Conservation (phyloP, 2,888 invertebrate genomes). For the Rapana venosa region DNA sequence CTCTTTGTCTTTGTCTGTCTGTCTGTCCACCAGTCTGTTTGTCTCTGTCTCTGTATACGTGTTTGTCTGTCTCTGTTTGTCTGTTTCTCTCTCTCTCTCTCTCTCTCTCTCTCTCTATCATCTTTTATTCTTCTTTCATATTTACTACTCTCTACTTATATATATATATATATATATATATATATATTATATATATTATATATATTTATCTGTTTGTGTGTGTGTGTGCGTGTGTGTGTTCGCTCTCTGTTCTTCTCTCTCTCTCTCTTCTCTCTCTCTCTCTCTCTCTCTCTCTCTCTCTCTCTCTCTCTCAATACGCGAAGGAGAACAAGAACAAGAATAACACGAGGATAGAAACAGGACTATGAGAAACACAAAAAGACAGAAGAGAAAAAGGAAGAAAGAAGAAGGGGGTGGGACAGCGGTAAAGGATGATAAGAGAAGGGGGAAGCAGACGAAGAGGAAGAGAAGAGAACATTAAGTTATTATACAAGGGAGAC, state of each 20-base stretch:
- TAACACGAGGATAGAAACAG: too few species aligned
- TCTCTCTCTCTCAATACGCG: slow-evolving; percentile 18
- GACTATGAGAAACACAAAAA: too few species aligned
- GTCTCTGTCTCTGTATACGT: not conserved
- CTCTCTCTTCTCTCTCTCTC: slow-evolving; percentile 7
- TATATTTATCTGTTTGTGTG: too few species aligned
- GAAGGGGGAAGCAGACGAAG: not conserved
- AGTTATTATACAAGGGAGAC: too few species aligned
- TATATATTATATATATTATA: too few species aligned
- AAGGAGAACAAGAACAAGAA: too few species aligned
- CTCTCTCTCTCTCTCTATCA: too few species aligned
- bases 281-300: slow-evolving; percentile 18
- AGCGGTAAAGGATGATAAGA: not conserved
- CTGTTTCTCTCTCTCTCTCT: not conserved
- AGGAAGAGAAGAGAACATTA: not conserved
- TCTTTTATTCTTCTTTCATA: too few species aligned
- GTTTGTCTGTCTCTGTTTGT: not conserved
- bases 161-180: too few species aligned
- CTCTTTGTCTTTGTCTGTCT: not conserved
- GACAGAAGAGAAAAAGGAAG: not conserved
- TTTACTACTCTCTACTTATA: too few species aligned
- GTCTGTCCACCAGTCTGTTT: not conserved
- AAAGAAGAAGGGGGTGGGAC: not conserved
- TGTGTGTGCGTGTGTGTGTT: too few species aligned
- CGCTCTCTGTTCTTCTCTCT: not conserved